Evolutionary conservation across 37 sponge, comb jelly and placozoan genomes (phyloP).

Genomic region (Mnemiopsis leidyi): DNA sequence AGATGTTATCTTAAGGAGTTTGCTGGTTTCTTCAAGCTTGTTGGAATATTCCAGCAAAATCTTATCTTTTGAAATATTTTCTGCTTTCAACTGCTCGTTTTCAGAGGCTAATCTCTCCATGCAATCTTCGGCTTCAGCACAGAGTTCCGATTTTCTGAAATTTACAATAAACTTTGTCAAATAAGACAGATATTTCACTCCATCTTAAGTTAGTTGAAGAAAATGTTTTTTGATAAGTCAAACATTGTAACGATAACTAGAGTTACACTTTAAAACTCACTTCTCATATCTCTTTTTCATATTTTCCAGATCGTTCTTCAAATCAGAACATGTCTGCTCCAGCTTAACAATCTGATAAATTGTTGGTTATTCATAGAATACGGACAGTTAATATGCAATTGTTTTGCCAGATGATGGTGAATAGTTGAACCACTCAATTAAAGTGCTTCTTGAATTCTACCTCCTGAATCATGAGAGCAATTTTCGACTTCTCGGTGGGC

Average conservation of each 20-base stretch:
- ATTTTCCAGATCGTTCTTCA: not conserved
- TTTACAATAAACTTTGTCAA: too few species aligned
- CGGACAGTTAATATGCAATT: too few species aligned
- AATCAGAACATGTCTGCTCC: conserved; percentile 2
- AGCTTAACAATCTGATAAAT: conserved; percentile 21
- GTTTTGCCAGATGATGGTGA: too few species aligned
- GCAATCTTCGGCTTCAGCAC: not conserved
- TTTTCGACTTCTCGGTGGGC: conserved; percentile 31
- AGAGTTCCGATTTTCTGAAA: conserved; percentile 49
- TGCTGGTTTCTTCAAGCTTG: conserved; percentile 9
- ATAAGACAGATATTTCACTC: not conserved
- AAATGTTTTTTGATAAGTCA: too few species aligned
- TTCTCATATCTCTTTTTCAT: not conserved
- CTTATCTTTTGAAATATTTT: not conserved
- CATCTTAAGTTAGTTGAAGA: too few species aligned
- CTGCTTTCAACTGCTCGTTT: conserved; percentile 17
- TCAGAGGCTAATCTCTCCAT: conserved; percentile 12
- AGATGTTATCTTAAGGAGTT: conserved; percentile 1
- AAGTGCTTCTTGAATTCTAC: too few species aligned
- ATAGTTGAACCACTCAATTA: too few species aligned
- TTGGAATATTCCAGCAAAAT: not conserved
- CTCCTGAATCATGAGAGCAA: conserved; percentile 57
- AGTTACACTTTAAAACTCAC: not conserved
- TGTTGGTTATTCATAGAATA: too few species aligned
- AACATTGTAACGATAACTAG: too few species aligned